Evolutionary conservation across 2,888 invertebrate genomes (phyloP), one percentile per base, ranked within the genome.

Genomic region (Phorcus lineatus): DNA sequence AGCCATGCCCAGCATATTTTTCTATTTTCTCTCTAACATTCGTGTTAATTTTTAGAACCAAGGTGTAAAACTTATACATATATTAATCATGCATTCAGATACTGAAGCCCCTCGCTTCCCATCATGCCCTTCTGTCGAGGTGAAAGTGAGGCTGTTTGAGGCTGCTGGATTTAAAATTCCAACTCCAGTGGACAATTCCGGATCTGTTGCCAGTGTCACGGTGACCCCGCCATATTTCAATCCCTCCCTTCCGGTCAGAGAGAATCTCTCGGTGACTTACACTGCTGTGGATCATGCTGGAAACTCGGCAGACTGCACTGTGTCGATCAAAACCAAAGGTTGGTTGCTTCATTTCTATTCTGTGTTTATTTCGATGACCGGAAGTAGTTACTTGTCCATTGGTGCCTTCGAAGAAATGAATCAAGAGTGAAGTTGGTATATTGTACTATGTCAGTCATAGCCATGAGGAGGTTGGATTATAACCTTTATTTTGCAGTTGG

Each of bases 221-320:
- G 82, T 84, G 0, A 53, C 66, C 16, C 84, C 85, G 3, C 19
- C 74, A 0, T 80, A 81, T 67, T 84, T 86, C 55, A 17, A 67
- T 24, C 80, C 82, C 47, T 74, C 77, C 4, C 70, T 76, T 28
- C 81, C 84, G 22, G 62, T 85, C 2, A 55, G 57, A 1, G 31
- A 62, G 1, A 79, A 82, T 78, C 7, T 82, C 6, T 80, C 97
- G 40, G 97, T 98, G 0, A 96, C 97, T 94, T 99, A 99, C 90
- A 96, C 98, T 0, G 99, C 98, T 2, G 98, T 97, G 89, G 99
- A 99, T 93, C 97, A 97, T 90, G 98, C 98, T 91, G 99, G 99
- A 85, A 98, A 99, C 91, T 97, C 97, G 17, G 98, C 98, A 11
- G 97, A 98, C 91, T 99, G 99, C 91, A 97, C 97, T 94, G 97